These are phyloP conservation scores for Epinephelus cyanopodus DNA, from an alignment of 2,113 vertebrate species.

Conservation along the genomic window DNA sequence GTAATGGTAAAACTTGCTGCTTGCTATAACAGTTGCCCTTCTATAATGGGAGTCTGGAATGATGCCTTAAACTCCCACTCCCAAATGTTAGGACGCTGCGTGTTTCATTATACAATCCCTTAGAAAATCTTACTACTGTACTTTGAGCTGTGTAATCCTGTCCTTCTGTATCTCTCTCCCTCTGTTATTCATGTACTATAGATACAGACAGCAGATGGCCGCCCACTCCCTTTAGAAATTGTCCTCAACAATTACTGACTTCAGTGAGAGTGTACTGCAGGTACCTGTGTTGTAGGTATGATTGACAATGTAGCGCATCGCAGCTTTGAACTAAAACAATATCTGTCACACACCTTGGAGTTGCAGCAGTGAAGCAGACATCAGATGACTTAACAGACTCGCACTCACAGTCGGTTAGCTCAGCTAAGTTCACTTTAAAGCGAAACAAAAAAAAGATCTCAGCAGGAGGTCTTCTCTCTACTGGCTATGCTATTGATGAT, in stretches of 20 bases:
- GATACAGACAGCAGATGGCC: constrained; percentile 11
- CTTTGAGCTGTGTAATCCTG: constrained; percentile 11
- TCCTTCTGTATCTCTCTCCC: neutral
- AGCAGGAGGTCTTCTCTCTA: constrained; percentile 35
- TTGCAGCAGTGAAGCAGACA: constrained; percentile 32
- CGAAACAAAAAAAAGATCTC: constrained; percentile 1
- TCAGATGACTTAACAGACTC: constrained; percentile 47
- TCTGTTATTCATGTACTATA: constrained; percentile 5
- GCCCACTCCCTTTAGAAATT: constrained; percentile 27
- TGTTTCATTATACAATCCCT: constrained; percentile 14
- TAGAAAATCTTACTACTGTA: constrained; percentile 9
- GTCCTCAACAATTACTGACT: constrained; percentile 31
- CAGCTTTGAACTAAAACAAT: constrained; percentile 67
- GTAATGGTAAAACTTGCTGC: constrained; percentile 7
- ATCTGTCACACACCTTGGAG: constrained; percentile 46
- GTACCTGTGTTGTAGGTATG: constrained; percentile 34
- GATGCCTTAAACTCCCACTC: constrained; percentile 20
- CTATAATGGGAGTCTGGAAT: constrained; percentile 19
- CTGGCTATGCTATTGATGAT: constrained; percentile 16
- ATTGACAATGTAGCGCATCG: constrained; percentile 50
- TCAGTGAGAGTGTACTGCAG: constrained; percentile 8
- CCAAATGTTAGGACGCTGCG: neutral
- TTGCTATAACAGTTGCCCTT: constrained; percentile 20
- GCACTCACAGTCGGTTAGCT: constrained; percentile 42
- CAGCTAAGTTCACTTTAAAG: constrained; percentile 38